Percentiles rank a stretch among this genome's conserved stretches.
These are phyloP conservation scores for Meteorus cinctellus DNA, from an alignment of 2,888 invertebrate species.

Conservation along the genomic window DNA sequence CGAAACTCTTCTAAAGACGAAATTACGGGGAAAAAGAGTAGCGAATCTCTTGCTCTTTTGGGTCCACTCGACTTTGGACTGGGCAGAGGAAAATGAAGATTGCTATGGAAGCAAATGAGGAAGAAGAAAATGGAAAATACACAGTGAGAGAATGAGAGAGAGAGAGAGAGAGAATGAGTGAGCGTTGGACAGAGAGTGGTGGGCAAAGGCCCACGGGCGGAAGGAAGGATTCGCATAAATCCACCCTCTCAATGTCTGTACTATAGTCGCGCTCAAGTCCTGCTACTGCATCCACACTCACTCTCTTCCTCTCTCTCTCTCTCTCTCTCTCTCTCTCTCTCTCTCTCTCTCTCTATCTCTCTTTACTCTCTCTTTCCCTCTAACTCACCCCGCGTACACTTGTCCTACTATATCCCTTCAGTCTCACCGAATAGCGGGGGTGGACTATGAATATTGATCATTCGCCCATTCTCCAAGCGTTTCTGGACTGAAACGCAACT, in stretches of 20 bases:
- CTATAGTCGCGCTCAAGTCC: conserved; percentile 33
- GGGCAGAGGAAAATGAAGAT: conserved; percentile 20
- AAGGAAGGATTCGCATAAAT: conserved; percentile 70
- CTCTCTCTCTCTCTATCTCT: not conserved
- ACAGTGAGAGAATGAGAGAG: conserved; percentile 27
- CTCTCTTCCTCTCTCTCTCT: not conserved
- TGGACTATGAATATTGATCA: conserved; percentile 72
- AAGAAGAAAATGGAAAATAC: conserved; percentile 24
- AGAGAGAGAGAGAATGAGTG: conserved; percentile 21
- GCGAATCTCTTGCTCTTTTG: conserved; percentile 4
- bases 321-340: not conserved
- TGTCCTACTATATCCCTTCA: conserved; percentile 27
- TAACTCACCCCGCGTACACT: conserved; percentile 48
- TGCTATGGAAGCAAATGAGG: conserved; percentile 2
- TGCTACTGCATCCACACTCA: conserved; percentile 12
- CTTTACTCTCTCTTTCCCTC: not conserved
- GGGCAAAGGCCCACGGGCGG: conserved; percentile 44
- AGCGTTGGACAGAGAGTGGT: conserved; percentile 32
- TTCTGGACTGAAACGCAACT: conserved; percentile 44
- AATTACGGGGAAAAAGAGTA: conserved; percentile 2
- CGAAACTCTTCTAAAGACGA: not conserved
- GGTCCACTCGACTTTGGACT: not conserved
- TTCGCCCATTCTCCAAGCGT: conserved; percentile 60
- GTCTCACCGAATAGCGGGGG: conserved; percentile 50
- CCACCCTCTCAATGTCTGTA: conserved; percentile 58